Base-by-base conservation (phyloP, 1,140 invertebrate genomes). In the Thaumatotibia leucotreta region DNA sequence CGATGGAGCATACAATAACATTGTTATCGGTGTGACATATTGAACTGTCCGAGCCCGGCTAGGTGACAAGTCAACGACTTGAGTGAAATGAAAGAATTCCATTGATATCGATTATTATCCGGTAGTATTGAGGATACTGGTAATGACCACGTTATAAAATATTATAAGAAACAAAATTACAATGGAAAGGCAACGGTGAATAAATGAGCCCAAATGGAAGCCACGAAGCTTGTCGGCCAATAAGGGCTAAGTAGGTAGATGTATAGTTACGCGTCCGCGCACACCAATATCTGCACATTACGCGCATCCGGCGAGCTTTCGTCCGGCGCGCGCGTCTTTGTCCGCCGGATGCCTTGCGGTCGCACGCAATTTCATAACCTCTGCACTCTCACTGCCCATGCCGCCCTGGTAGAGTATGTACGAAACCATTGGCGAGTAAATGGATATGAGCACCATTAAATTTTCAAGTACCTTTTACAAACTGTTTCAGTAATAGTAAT, bases 261-360 rank as follows among this genome's bases (percentile, higher is more conserved):
- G 17, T 58, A 58, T 58, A 58, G 52, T 58, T 58, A 58, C 52
- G 52, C 52, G 52, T 58, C 52, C 52, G 45, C 63, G 70, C 76
- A 74, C 68, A 77, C 64, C 78, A 76, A 83, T 78, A 77, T 84
- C 79, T 70, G 77, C 79, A 70, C 77, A 85, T 88, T 84, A 86
- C 83, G 78, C 80, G 81, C 84, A 88, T 89, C 87, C 87, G 87
- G 81, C 77, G 82, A 72, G 77, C 84, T 82, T 77, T 81, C 81
- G 76, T 80, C 79, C 76, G 73, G 67, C 70, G 81, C 62, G 75
- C 67, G 76, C 78, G 80, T 80, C 77, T 84, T 86, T 86, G 86
- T 85, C 81, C 83, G 76, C 85, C 88, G 88, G 88, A 90, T 88
- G 86, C 88, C 85, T 90, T 90, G 88, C 82, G 88, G 88, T 90